Evolutionary conservation across 2,888 invertebrate genomes (phyloP), one percentile per base, ranked within the genome.

Genomic region (Ichneumoninae sp.): DNA sequence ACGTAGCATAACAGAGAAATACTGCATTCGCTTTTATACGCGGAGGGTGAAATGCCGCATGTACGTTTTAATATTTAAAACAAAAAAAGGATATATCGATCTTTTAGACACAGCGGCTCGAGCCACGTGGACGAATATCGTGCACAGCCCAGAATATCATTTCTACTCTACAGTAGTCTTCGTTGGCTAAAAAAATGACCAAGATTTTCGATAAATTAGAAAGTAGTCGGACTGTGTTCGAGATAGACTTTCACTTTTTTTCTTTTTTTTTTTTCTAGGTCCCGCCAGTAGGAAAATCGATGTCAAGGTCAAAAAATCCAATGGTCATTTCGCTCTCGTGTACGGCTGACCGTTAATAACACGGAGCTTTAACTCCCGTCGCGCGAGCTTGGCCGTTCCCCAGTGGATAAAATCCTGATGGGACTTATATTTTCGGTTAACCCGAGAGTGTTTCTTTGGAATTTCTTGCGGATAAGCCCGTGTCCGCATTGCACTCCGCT

Each of bases 261-360:
- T 36, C 0, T 47, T 16, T 16, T 47, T 40, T 33, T 36, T 54
- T 54, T 30, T 52, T 19, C 22, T 16, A 6, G 63, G 13, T 10
- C 47, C 63, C 50, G 63, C 44, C 50, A 33, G 1, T 33, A n/a
- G 57, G 54, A 77, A 77, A 60, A 63, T 50, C 57, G 77, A 73
- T 73, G 71, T 50, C 78, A 63, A 77, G 74, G 78, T 44, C 22
- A n/a, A 54, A 79, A 82, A 77, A 78, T 63, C 63, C 83, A 78
- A 78, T 79, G 63, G 78, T 40, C 69, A 40, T 52, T 70, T 79
- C 54, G 16, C 36, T 70, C 30, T 10, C 63, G 68, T 47, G 8
- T 30, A 33, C 65, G 44, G 40, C 33, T 16, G 33, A 63, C 33
- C 63, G 30, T 63, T 79, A 74, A 74, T 73, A 47, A 7, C 68